Evolutionary conservation across 2,797 vertebrate species (phyloP).

Genomic region (Leuciscus waleckii): DNA sequence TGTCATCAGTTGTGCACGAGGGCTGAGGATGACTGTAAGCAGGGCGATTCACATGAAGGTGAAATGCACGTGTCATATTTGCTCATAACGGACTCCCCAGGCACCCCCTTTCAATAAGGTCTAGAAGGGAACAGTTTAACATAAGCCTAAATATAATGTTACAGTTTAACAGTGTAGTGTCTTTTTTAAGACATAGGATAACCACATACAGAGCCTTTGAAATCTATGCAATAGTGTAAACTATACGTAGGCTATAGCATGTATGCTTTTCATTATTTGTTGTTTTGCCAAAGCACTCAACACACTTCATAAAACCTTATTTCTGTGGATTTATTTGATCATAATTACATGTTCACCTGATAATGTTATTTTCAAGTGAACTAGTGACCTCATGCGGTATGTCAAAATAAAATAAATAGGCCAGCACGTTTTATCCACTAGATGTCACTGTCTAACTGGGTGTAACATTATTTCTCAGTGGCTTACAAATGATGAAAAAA

Average conservation of each 20-base stretch:
- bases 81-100: neutral
- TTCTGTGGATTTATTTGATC: neutral
- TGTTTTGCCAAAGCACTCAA: neutral
- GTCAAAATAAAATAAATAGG: neutral
- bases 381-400: slow-evolving; percentile 29
- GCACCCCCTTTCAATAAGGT: neutral
- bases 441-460: neutral
- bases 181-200: neutral
- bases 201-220: neutral
- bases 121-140: neutral
- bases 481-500: neutral
- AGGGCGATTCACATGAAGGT: neutral
- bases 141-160: neutral
- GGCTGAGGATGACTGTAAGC: slow-evolving; percentile 26
- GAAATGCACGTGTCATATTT: neutral
- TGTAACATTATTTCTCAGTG: neutral
- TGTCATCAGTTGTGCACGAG: neutral
- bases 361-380: slow-evolving; percentile 13
- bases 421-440: neutral
- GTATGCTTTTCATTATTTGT: neutral
- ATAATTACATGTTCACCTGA: neutral
- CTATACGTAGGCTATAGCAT: too few species aligned
- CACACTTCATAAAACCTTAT: neutral
- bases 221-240: neutral
- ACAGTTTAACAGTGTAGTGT: neutral